Evolutionary conservation across 2,113 vertebrate species (phyloP).

Genomic region (Proteles cristata): DNA sequence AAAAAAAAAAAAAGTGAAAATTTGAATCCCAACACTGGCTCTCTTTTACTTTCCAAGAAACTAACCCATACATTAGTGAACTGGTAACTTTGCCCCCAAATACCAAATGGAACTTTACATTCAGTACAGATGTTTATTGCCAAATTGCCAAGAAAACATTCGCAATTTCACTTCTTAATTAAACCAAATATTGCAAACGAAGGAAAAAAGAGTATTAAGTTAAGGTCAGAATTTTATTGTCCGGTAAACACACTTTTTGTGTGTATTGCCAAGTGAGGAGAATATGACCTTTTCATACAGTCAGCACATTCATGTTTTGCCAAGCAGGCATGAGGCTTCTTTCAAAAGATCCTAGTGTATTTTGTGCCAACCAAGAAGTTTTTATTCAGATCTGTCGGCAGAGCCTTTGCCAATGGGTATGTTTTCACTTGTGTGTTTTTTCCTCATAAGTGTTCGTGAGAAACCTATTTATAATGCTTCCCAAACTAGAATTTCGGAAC

Average conservation of each 20-base stretch:
- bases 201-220: constrained; percentile 68
- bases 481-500: constrained; percentile 50
- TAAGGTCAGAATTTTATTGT: constrained; percentile 69
- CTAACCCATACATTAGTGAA: constrained; percentile 36
- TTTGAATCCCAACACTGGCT: constrained; percentile 24
- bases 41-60: constrained; percentile 53
- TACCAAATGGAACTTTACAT: constrained; percentile 65
- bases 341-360: constrained; percentile 62
- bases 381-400: constrained; percentile 68
- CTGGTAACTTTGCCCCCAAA: constrained; percentile 36
- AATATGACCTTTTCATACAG: constrained; percentile 71
- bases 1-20: not conserved
- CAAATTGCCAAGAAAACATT: constrained; percentile 72
- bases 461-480: constrained; percentile 54
- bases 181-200: constrained; percentile 54
- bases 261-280: constrained; percentile 74
- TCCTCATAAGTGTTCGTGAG: constrained; percentile 46
- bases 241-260: constrained; percentile 65
- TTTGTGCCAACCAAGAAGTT: constrained; percentile 72
- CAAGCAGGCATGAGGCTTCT: constrained; percentile 75
- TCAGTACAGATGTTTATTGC: constrained; percentile 74
- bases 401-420: constrained; percentile 5
- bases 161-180: constrained; percentile 77
- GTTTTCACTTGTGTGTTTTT: constrained; percentile 66
- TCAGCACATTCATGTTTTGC: constrained; percentile 68